Evolutionary conservation across 2,113 vertebrate species (phyloP), one percentile per base, ranked within the genome.

Genomic region (Tapirus terrestris): DNA sequence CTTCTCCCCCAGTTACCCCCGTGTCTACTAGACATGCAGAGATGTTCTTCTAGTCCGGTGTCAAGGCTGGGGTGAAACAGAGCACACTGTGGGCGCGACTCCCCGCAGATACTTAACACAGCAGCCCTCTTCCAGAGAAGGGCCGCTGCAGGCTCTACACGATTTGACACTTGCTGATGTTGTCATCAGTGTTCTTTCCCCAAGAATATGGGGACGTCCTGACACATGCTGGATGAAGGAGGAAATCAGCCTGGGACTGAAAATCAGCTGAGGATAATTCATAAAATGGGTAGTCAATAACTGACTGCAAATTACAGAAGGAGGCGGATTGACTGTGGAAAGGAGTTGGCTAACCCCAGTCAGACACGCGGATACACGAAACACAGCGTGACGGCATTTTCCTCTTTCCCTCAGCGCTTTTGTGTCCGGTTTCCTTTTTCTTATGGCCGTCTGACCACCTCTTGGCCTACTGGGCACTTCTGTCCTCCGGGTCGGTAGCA

Each of bases 41-140:
- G 36, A 67, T 36, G 8, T 48, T 14, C 51, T 79, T 58, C 25
- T 36, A 31, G 67, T 21, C 45, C 12, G 45, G 36, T 4, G 5
- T 36, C 58, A 75, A 1, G 23, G 23, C 9, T 18, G 2, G 1
- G 58, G 53, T 27, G 29, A 33, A 23, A 23, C 25, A 51, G 31
- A 2, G 43, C 48, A 8, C 18, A 16, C 0, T 5, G 25, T 9
- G 39, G 33, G 51, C 5, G 1, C 36, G 29, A 36, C 21, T 7
- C 53, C 45, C 39, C 2, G 48, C 45, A 85, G 0, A 0, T 20
- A n/a, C 31, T 13, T 21, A 20, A n/a, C 68, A 53, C 4, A 70
- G 31, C 27, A 51, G 39, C 13, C n/a, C 39, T 17, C 53, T 45
- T 51, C 58, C 56, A 23, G 48, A 58, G 23, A 51, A 58, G 10